A percentile compares a stretch with the other conserved stretches of the same genome.
These are phyloP conservation scores for Syrphus vitripennis DNA, from an alignment of 2,888 invertebrate species.

Conservation along the genomic window DNA sequence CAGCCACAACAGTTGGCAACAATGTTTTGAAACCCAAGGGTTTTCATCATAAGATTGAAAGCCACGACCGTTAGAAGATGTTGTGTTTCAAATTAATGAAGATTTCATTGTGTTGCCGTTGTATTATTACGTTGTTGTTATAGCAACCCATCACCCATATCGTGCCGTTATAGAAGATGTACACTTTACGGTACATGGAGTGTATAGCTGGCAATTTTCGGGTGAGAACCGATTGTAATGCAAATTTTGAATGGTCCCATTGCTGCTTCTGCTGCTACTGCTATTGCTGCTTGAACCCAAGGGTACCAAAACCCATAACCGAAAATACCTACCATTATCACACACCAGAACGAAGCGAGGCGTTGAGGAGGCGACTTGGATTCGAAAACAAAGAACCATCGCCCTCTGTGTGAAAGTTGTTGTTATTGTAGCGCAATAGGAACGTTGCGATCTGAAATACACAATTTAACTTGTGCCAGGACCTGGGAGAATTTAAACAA, in stretches of 20 bases:
- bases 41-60: not conserved
- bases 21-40: not conserved
- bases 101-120: conserved; percentile 61
- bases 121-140: conserved; percentile 28
- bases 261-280: not conserved
- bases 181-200: not conserved
- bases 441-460: conserved; percentile 11
- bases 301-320: conserved; percentile 11
- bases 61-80: conserved; percentile 32
- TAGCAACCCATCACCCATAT: not conserved
- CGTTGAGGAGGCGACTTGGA: not conserved
- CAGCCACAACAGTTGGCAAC: not conserved
- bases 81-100: conserved; percentile 62
- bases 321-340: not conserved
- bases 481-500: not conserved
- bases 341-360: not conserved
- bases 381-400: conserved; percentile 1
- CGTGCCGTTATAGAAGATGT: not conserved
- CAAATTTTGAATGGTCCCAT: conserved; percentile 28
- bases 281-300: not conserved
- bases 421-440: too few relatives aligned
- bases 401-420: not conserved
- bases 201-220: conserved; percentile 8
- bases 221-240: conserved; percentile 44
- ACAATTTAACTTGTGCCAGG: not conserved